Evolutionary conservation across 2,113 vertebrate species (phyloP).

Genomic region (Thunnus thynnus): DNA sequence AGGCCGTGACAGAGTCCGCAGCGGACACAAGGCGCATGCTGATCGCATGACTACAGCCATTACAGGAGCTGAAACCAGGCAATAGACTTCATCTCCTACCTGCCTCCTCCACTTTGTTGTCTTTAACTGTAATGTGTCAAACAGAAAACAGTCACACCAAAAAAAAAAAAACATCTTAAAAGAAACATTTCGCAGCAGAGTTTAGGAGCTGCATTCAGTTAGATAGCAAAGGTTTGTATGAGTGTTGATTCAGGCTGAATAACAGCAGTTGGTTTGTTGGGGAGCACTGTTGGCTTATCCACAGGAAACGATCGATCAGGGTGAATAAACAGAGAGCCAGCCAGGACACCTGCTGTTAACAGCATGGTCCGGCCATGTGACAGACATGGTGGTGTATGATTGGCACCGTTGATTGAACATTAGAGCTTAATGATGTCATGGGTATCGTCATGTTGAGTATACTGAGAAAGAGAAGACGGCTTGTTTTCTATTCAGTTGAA

Average conservation of each 20-base stretch:
- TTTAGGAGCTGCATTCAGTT: constrained; percentile 17
- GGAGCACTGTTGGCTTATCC: constrained; percentile 73
- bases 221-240: constrained; percentile 21
- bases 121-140: constrained; percentile 41
- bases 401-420: constrained; percentile 72
- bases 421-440: constrained; percentile 61
- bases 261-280: constrained; percentile 76
- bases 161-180: constrained; percentile 6
- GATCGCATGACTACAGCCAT: constrained; percentile 52
- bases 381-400: constrained; percentile 63
- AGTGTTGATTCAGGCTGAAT: constrained; percentile 72
- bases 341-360: constrained; percentile 60
- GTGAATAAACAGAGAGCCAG: constrained; percentile 77
- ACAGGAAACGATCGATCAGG: constrained; percentile 76
- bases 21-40: constrained; percentile 59
- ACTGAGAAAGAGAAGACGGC: constrained; percentile 5
- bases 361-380: constrained; percentile 76
- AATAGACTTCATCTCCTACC: constrained; percentile 19
- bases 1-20: constrained; percentile 34
- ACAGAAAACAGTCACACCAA: constrained; percentile 17
- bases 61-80: constrained; percentile 40
- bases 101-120: background rate
- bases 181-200: constrained; percentile 12
- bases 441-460: constrained; percentile 29
- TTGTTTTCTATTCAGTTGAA: constrained; percentile 27